Percentiles rank a stretch among this genome's conserved stretches.
phyloP scores from a whole-genome alignment of 2,797 vertebrate genomes.

The Phrynocephalus forsythii region DNA sequence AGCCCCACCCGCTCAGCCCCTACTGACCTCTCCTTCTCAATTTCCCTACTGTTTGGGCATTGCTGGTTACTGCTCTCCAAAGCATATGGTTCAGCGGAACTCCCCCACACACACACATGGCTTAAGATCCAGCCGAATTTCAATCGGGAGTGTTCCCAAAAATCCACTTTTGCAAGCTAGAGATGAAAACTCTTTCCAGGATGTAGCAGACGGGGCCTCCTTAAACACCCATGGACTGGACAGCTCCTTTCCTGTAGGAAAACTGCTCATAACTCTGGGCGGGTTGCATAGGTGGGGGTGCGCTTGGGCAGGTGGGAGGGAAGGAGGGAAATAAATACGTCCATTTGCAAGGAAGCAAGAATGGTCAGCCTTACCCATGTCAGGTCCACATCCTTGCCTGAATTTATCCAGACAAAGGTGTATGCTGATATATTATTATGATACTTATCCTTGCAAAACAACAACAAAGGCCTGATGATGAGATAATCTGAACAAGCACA shows the following conservation, averaged over 20 bases:
- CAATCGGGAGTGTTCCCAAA: slow-evolving; percentile 24
- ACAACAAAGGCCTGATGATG: not conserved
- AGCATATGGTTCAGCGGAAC: slow-evolving; percentile 83
- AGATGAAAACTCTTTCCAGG: not conserved
- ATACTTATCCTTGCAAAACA: not conserved
- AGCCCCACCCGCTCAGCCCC: slow-evolving; percentile 83
- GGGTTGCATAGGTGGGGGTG: no score
- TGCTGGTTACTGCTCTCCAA: slow-evolving; percentile 85
- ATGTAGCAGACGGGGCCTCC: not conserved
- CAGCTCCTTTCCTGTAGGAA: not conserved
- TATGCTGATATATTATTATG: not conserved
- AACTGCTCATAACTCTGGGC: not conserved
- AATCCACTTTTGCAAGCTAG: slow-evolving; percentile 1
- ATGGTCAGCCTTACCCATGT: not conserved
- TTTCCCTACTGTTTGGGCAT: slow-evolving; percentile 85
- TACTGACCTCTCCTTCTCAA: slow-evolving; percentile 84
- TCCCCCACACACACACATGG: not conserved
- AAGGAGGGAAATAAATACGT: not conserved
- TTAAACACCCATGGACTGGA: not conserved
- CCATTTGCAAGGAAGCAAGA: not conserved
- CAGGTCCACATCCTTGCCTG: not conserved
- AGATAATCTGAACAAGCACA: not conserved
- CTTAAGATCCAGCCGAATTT: slow-evolving; percentile 11
- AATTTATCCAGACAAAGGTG: not conserved
- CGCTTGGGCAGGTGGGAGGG: no score